phyloP scores from a whole-genome alignment of 2,113 vertebrate species.

The Oreochromis aureus region DNA sequence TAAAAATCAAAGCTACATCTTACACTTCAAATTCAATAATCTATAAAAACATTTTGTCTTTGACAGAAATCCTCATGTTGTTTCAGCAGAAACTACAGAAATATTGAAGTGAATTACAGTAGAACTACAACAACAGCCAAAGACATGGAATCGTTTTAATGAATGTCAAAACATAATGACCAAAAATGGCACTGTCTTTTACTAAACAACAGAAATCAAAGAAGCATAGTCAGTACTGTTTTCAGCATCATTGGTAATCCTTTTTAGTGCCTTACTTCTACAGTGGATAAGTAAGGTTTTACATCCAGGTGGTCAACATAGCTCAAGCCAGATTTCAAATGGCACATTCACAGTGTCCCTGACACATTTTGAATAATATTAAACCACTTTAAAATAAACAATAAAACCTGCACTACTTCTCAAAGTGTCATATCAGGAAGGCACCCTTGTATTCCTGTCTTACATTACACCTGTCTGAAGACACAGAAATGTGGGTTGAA shows the following conservation, averaged over 20 bases:
- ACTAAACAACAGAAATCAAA: slow-evolving; percentile 5
- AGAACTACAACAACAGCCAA: not conserved
- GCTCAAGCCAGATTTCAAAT: slow-evolving; percentile 13
- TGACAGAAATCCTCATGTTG: not conserved
- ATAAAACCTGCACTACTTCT: not conserved
- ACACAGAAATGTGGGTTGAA: slow-evolving; percentile 5
- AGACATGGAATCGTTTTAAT: not conserved
- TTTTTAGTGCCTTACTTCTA: not conserved
- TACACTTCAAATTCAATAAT: slow-evolving; percentile 15
- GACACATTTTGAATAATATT: slow-evolving; percentile 14
- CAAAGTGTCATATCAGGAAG: slow-evolving; percentile 44
- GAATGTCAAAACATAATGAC: not conserved
- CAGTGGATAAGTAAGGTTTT: slow-evolving; percentile 11
- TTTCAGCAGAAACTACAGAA: not conserved
- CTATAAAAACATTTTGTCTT: slow-evolving; percentile 31
- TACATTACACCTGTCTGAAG: slow-evolving; percentile 19
- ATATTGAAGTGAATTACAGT: not conserved
- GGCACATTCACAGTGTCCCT: slow-evolving; percentile 49
- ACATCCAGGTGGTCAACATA: slow-evolving; percentile 53
- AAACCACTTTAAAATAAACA: not conserved
- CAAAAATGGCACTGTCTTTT: not conserved
- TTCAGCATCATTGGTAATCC: slow-evolving; percentile 5
- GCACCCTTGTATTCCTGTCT: slow-evolving; percentile 46
- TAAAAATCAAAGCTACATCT: slow-evolving; percentile 25
- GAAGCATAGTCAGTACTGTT: not conserved